Evolutionary conservation across 2,797 vertebrate species (phyloP), one percentile per base, ranked within the genome.

Genomic region (Rallus crepitans): DNA sequence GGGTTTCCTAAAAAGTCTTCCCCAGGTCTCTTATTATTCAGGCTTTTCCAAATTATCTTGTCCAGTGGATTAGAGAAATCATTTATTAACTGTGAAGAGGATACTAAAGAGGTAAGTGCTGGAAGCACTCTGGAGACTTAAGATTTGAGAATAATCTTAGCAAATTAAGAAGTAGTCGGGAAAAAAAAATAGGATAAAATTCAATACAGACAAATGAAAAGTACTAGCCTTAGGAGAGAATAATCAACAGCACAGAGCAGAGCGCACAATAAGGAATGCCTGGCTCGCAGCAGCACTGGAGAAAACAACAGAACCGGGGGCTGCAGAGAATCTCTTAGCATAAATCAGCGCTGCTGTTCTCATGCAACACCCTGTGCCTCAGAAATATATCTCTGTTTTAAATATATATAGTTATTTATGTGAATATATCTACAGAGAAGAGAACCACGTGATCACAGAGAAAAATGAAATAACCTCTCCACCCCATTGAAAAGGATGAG

Each of bases 41-140:
- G 35, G 65, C 66, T 95, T 93, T 94, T 73, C 59, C 60, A 80
- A 79, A 82, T 95, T 93, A 90, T 48, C 83, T 90, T 73, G 86
- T 91, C 80, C 88, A 90, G 45, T 65, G 70, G 88, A 93, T 96
- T 90, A 93, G 27, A 88, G 82, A 95, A 95, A 90, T 69, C 82
- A 68, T 92, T 96, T 84, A 89, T 94, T 92, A 92, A 89, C 88
- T 66, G 50, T 76, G 77, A 95, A 93, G 92, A 87, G 86, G 83
- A 90, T 66, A 84, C 86, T 94, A 56, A 93, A 93, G 70, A 91
- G 57, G 59, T 82, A 91, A 92, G 66, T 79, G 81, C 90, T 82
- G 48, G 86, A 87, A 95, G 81, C 86, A 72, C 73, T 94, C 90
- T 52, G 56, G 21, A 82, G 57, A 89, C 31, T 90, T 89, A 87